Evolutionary conservation across 2,797 vertebrate species (phyloP), one percentile per base, ranked within the genome.

Genomic region (Chelon labrosus): DNA sequence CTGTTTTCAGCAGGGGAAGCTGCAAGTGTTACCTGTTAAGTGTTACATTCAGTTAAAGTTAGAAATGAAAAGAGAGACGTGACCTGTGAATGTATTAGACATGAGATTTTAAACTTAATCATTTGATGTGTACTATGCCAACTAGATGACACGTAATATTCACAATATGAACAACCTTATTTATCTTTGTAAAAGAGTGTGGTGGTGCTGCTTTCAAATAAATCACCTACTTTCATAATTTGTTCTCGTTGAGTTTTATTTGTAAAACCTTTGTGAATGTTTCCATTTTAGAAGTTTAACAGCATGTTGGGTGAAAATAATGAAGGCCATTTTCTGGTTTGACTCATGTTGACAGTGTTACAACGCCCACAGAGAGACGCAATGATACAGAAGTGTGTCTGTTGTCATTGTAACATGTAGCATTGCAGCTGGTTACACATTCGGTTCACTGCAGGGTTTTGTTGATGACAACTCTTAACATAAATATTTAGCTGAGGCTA

Each of bases 161-260:
- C 38, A 70, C 35, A 52, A 60, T 75, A 69, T 83, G 68, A 79
- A 83, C 37, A 59, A 7, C 0, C 2, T 27, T 50, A 61, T 75
- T 50, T 35, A 35, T 35, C 3, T 22, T 22, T 35, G 3, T 75
- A 54, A 17, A 69, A 3, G 31, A 35, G 66, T 62, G 13, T 50
- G 77, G 12, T 56, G 47, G 51, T 83, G 62, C 64, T 84, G 60
- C 31, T 4, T 7, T 69, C 0, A 71, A 89, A 85, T 89, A 85
- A 88, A 90, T 73, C 0, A 41, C 25, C 9, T 58, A 49, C 16
- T 53, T 72, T 55, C 0, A 64, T 35, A 12, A 71, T 62, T 58
- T 52, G 1, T 39, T 67, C 10, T 66, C 20, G 14, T 14, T 22
- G 53, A 58, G 67, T 54, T 49, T 46, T 17, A 13, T 12, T 13